Percentiles rank a stretch among this genome's conserved stretches.
These are phyloP conservation scores for Andricus quercusramuli DNA, from an alignment of 2,888 invertebrate genomes.

Conservation along the genomic window DNA sequence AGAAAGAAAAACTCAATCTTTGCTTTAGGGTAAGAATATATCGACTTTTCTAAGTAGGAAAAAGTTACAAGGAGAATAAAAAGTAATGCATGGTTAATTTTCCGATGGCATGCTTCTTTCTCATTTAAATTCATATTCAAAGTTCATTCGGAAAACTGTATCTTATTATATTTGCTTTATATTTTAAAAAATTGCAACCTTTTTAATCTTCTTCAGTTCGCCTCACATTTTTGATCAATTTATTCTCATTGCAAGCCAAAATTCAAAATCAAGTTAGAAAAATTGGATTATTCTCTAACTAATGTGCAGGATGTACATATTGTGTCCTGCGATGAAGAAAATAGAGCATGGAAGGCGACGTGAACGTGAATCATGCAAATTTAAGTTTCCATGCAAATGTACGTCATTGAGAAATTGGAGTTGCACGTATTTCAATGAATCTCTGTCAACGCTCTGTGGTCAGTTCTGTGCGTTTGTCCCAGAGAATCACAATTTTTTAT, in stretches of 20 bases:
- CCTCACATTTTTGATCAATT: not conserved
- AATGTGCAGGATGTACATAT: not conserved
- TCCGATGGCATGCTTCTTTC: not conserved
- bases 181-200: not conserved
- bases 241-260: not conserved
- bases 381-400: slow-evolving; percentile 54
- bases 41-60: not conserved
- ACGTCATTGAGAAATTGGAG: slow-evolving; percentile 32
- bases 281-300: not conserved
- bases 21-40: not conserved
- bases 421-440: slow-evolving; percentile 30
- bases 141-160: too few relatives aligned
- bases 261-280: not conserved
- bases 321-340: not conserved
- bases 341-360: not conserved
- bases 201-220: too few relatives aligned
- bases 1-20: not conserved
- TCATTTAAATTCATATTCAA: too few relatives aligned
- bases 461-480: slow-evolving; percentile 8
- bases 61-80: not conserved
- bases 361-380: slow-evolving; percentile 38
- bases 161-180: not conserved
- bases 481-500: slow-evolving; percentile 22
- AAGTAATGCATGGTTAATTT: not conserved
- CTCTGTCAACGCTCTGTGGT: slow-evolving; percentile 25